phyloP scores from a whole-genome alignment of 1,140 invertebrate genomes.

The Drosophila trapezifrons region DNA sequence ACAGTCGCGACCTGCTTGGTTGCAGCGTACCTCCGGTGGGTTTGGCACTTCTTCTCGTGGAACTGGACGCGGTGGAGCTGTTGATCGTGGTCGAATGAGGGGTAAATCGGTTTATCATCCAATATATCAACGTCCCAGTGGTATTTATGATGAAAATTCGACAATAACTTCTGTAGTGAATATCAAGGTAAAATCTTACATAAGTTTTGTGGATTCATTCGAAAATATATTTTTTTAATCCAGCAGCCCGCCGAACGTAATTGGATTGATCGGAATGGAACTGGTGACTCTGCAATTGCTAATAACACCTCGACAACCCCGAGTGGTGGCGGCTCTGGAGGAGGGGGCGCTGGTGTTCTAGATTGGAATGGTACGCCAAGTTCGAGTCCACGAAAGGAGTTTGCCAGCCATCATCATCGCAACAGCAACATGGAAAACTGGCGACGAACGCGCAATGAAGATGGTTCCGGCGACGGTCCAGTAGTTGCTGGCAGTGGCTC shows the following conservation, averaged over 20 bases:
- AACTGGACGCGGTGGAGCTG: slow-evolving; percentile 85
- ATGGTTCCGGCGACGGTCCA: slow-evolving; percentile 76
- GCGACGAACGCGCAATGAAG: slow-evolving; percentile 86
- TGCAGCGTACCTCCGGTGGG: slow-evolving; percentile 85
- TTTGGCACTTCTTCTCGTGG: slow-evolving; percentile 77
- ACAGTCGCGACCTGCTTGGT: slow-evolving; percentile 85
- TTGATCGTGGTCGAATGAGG: slow-evolving; percentile 86
- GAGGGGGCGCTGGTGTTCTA: slow-evolving; percentile 69
- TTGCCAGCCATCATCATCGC: slow-evolving; percentile 85
- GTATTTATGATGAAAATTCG: slow-evolving; percentile 72
- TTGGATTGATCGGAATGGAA: slow-evolving; percentile 88
- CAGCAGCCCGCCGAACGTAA: slow-evolving; percentile 71
- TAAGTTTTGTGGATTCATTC: not conserved
- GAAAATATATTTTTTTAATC: not conserved
- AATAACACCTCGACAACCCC: slow-evolving; percentile 8
- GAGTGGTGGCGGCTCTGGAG: slow-evolving; percentile 67
- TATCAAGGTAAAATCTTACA: slow-evolving; percentile 54
- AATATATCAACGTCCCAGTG: slow-evolving; percentile 74
- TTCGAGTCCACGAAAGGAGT: slow-evolving; percentile 87
- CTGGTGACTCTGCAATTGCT: slow-evolving; percentile 68
- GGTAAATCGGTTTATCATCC: slow-evolving; percentile 84
- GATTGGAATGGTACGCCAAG: slow-evolving; percentile 86
- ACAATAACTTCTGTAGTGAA: slow-evolving; percentile 18
- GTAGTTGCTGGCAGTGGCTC: slow-evolving; percentile 15
- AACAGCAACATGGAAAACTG: slow-evolving; percentile 88